Evolutionary conservation across 2,888 invertebrate species (phyloP).

Genomic region (Orthonychiurus folsomi): DNA sequence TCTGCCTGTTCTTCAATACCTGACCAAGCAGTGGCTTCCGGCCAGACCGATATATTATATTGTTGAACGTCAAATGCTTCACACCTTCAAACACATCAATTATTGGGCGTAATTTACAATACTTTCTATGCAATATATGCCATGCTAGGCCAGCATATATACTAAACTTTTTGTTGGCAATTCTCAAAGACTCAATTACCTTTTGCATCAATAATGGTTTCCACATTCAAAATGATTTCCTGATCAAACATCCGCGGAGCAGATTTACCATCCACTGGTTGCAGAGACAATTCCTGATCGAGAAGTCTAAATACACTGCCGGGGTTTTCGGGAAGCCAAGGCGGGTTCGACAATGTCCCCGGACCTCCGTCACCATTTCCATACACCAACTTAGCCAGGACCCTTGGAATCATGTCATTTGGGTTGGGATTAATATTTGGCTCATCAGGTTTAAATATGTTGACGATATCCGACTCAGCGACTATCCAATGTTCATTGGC

Average conservation of each 20-base stretch:
- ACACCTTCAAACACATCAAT: too few species aligned
- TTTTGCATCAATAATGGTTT: not conserved
- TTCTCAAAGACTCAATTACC: too few species aligned
- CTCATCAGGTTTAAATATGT: not conserved
- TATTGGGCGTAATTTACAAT: too few species aligned
- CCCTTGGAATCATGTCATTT: not conserved
- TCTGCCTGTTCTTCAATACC: too few species aligned
- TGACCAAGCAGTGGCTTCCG: too few species aligned
- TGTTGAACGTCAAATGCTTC: too few species aligned
- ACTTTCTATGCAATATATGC: too few species aligned
- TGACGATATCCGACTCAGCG: not conserved
- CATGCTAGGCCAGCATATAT: too few species aligned
- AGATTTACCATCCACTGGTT: not conserved
- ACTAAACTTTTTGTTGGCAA: too few species aligned
- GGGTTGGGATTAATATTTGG: not conserved
- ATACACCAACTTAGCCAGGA: not conserved
- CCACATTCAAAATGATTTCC: not conserved
- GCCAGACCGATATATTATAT: too few species aligned
- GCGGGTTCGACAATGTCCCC: not conserved
- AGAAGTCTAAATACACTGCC: not conserved
- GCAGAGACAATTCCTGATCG: not conserved
- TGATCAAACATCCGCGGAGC: not conserved
- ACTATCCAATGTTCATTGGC: not conserved
- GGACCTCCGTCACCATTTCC: not conserved
- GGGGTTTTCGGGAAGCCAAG: too few species aligned